Percentiles rank a stretch among this genome's conserved stretches.
These are phyloP conservation scores for Tyto alba DNA, from an alignment of 2,113 vertebrate genomes.

Conservation along the genomic window DNA sequence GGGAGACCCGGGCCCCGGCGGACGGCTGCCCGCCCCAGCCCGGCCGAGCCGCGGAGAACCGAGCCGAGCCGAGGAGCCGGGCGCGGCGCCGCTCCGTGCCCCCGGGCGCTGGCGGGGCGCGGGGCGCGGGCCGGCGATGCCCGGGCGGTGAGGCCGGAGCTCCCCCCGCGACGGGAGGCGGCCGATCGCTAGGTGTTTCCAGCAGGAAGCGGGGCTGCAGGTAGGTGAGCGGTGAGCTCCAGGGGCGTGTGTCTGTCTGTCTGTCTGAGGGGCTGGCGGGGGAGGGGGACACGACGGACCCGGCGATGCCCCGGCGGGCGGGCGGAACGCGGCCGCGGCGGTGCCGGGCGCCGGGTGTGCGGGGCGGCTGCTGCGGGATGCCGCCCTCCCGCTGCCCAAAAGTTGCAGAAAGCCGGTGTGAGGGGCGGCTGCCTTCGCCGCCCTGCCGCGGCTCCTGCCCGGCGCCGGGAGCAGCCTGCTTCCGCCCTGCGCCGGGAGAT, in stretches of 20 bases:
- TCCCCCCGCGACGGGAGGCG: slow-evolving; percentile 55
- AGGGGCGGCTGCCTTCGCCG: background rate
- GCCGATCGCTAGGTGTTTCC: slow-evolving; percentile 74
- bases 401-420: background rate
- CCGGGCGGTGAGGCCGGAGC: slow-evolving; percentile 74
- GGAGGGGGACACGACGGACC: too few species aligned
- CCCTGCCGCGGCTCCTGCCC: background rate
- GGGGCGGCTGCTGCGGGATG: background rate
- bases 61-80: background rate
- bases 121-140: slow-evolving; percentile 76
- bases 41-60: background rate
- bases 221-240: slow-evolving; percentile 54
- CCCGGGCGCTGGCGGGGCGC: slow-evolving; percentile 54
- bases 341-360: background rate
- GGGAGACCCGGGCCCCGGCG: background rate
- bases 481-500: background rate
- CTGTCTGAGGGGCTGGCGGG: background rate
- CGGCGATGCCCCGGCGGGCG: background rate
- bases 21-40: background rate
- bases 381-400: background rate
- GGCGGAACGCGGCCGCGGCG: background rate
- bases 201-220: slow-evolving; percentile 74
- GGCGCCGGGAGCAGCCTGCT: background rate
- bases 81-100: slow-evolving; percentile 30
- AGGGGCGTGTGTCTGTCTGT: background rate